These are phyloP conservation scores for Clarias pachynema DNA, from an alignment of 2,797 vertebrate genomes.

Conservation along the genomic window DNA sequence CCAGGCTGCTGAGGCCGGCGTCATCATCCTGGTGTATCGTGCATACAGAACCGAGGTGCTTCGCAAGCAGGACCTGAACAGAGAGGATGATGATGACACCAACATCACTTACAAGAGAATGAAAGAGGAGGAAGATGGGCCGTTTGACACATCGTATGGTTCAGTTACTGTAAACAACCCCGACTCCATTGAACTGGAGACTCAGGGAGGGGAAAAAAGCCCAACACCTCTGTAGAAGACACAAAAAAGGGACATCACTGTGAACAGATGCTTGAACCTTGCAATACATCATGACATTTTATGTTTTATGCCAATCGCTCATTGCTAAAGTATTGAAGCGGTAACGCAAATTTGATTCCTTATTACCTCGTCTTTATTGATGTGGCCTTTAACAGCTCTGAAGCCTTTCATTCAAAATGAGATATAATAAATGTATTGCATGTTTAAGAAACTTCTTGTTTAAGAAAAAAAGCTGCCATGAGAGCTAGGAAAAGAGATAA, in stretches of 20 bases:
- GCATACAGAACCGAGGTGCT: constrained; percentile 82
- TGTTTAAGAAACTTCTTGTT: not conserved
- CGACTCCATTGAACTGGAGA: constrained; percentile 77
- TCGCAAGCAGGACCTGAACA: constrained; percentile 80
- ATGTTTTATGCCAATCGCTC: constrained; percentile 23
- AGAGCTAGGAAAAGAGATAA: not conserved
- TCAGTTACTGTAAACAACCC: constrained; percentile 81
- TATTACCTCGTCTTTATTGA: not conserved
- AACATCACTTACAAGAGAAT: constrained; percentile 90
- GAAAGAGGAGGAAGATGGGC: constrained; percentile 83
- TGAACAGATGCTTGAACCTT: constrained; percentile 6
- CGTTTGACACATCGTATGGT: constrained; percentile 84
- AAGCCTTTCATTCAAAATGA: not conserved
- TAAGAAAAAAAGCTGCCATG: not conserved
- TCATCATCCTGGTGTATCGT: constrained; percentile 90
- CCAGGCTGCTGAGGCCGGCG: constrained; percentile 90
- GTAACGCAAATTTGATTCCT: not conserved
- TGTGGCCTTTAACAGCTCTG: not conserved
- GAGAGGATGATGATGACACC: constrained; percentile 77
- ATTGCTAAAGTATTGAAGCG: constrained; percentile 28
- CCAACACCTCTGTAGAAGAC: constrained; percentile 69
- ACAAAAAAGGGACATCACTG: not conserved
- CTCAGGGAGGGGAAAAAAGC: constrained; percentile 66
- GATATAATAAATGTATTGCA: not conserved
- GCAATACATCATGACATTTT: constrained; percentile 33